A percentile compares a stretch with the other conserved stretches of the same genome.
Conservation (phyloP, 2,113 vertebrate species). For the Pagrus major region DNA sequence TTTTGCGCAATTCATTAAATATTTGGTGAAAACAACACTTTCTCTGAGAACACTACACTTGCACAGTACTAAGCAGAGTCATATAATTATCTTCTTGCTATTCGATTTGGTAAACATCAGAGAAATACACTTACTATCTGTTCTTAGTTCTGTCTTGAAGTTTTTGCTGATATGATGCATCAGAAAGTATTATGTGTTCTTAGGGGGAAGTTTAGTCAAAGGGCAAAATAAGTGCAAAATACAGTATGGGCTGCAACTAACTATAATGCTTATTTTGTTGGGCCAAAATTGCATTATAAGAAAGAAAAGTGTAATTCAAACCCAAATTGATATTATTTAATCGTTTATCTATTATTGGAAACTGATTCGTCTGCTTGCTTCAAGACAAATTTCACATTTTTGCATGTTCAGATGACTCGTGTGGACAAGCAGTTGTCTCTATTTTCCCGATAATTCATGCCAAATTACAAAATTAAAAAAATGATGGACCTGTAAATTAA, state of each 20-base stretch:
- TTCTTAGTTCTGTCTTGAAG: background rate
- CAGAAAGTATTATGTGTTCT: background rate
- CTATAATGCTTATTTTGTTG: background rate
- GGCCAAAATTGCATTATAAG: background rate
- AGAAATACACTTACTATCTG: background rate
- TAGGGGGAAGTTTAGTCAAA: background rate
- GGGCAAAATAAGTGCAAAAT: background rate
- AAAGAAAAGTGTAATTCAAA: background rate
- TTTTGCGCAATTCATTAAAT: conserved; percentile 52
- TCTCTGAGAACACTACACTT: background rate
- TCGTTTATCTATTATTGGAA: background rate
- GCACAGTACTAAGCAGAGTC: background rate
- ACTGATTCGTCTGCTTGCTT: background rate
- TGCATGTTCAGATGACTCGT: background rate
- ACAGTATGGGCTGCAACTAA: background rate
- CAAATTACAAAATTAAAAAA: background rate
- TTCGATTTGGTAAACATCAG: background rate
- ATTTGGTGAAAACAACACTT: conserved; percentile 40
- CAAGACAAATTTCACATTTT: background rate
- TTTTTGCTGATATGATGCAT: background rate
- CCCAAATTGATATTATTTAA: background rate
- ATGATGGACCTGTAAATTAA: background rate
- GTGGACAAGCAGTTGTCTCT: background rate
- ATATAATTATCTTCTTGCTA: background rate
- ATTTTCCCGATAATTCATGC: background rate